A percentile compares a stretch with the other conserved stretches of the same genome.
Evolutionary conservation across 2,797 vertebrate genomes (phyloP).

Genomic region (Paedocypris micromegethes): DNA sequence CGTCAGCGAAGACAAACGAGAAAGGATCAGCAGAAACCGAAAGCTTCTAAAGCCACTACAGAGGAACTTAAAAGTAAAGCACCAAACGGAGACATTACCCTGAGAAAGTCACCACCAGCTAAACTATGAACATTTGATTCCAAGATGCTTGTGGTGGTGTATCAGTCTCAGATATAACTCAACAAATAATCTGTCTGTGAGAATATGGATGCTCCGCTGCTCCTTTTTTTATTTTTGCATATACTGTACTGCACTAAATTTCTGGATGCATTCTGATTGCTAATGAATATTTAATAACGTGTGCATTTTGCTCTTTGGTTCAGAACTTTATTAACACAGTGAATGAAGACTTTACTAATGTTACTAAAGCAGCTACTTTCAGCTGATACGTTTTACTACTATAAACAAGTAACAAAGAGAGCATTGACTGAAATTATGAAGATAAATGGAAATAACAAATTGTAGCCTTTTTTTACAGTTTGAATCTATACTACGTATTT

Average conservation of each 20-base stretch:
- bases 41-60: slow-evolving; percentile 50
- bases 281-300: slow-evolving; percentile 2
- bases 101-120: slow-evolving; percentile 47
- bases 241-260: slow-evolving; percentile 3
- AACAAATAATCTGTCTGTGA: too few relatives aligned
- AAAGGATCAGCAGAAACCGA: slow-evolving; percentile 42
- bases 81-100: slow-evolving; percentile 60
- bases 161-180: too few relatives aligned
- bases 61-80: slow-evolving; percentile 42
- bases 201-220: too few relatives aligned
- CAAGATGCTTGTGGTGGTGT: not conserved
- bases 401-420: too few relatives aligned
- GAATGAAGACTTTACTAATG: slow-evolving; percentile 12
- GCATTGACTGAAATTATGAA: too few relatives aligned
- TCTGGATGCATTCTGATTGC: slow-evolving; percentile 10
- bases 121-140: slow-evolving; percentile 35
- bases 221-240: not conserved
- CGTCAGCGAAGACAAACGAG: slow-evolving; percentile 56
- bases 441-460: too few relatives aligned
- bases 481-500: too few relatives aligned
- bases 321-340: slow-evolving; percentile 1
- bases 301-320: slow-evolving; percentile 9
- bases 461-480: too few relatives aligned
- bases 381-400: not conserved
- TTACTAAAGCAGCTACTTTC: slow-evolving; percentile 12